Conservation (phyloP, 2,113 vertebrate species). For the Excalfactoria chinensis region DNA sequence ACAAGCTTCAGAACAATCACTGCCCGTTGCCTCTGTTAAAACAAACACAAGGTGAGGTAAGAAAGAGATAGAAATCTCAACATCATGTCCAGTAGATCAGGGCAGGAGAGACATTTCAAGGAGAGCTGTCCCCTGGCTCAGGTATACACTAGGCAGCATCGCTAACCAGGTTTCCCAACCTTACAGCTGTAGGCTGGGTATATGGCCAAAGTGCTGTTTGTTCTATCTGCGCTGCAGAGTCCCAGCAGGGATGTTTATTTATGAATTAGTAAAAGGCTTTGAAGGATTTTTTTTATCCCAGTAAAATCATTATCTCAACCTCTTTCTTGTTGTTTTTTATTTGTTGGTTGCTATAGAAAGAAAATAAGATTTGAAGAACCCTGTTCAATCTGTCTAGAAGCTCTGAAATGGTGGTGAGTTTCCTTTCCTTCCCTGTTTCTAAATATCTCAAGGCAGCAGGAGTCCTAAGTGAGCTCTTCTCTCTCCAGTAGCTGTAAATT, state of each 20-base stretch:
- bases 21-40: conserved; percentile 45
- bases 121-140: background rate
- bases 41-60: conserved; percentile 11
- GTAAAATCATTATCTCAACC: background rate
- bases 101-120: background rate
- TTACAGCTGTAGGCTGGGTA: background rate
- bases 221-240: background rate
- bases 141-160: background rate
- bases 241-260: background rate
- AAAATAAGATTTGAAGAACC: background rate
- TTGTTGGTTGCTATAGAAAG: background rate
- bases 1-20: background rate
- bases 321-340: background rate
- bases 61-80: background rate
- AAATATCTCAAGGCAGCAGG: background rate
- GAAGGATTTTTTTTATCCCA: background rate
- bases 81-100: background rate
- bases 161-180: background rate
- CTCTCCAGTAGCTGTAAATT: background rate
- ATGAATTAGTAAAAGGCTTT: background rate
- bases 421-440: background rate
- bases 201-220: background rate
- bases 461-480: background rate
- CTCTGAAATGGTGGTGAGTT: background rate
- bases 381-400: background rate